Evolutionary conservation across 2,888 invertebrate species (phyloP).

Genomic region (Reticulitermes lucifugus): DNA sequence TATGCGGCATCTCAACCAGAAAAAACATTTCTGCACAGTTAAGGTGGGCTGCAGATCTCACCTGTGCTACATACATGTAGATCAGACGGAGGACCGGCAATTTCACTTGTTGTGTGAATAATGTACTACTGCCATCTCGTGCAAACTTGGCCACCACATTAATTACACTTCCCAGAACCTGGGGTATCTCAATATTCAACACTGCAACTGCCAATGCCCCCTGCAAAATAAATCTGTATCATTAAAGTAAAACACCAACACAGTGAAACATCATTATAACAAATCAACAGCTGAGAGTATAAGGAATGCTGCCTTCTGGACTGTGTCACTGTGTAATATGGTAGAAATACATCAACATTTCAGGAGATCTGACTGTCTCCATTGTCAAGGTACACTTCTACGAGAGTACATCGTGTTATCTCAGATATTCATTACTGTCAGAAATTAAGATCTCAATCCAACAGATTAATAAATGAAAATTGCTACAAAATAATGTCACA

Average conservation of each 20-base stretch:
- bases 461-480: neutral
- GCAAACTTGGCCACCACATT: slow-evolving; percentile 77
- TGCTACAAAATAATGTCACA: too few species aligned
- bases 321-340: too few species aligned
- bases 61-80: slow-evolving; percentile 80
- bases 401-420: too few species aligned
- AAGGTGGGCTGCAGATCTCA: slow-evolving; percentile 59
- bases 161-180: slow-evolving; percentile 83
- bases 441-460: too few species aligned
- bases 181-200: slow-evolving; percentile 90
- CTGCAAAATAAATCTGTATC: slow-evolving; percentile 66
- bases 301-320: too few species aligned
- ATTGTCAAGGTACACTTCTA: too few species aligned
- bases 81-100: slow-evolving; percentile 76
- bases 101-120: slow-evolving; percentile 73
- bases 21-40: too few species aligned
- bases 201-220: slow-evolving; percentile 89
- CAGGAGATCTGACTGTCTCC: too few species aligned
- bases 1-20: too few species aligned
- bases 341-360: too few species aligned
- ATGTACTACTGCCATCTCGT: slow-evolving; percentile 63
- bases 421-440: too few species aligned
- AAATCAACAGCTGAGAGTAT: neutral
- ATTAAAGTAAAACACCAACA: neutral
- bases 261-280: neutral